Conservation (phyloP, 2,888 invertebrate genomes). For the Drosophila macrospina region DNA sequence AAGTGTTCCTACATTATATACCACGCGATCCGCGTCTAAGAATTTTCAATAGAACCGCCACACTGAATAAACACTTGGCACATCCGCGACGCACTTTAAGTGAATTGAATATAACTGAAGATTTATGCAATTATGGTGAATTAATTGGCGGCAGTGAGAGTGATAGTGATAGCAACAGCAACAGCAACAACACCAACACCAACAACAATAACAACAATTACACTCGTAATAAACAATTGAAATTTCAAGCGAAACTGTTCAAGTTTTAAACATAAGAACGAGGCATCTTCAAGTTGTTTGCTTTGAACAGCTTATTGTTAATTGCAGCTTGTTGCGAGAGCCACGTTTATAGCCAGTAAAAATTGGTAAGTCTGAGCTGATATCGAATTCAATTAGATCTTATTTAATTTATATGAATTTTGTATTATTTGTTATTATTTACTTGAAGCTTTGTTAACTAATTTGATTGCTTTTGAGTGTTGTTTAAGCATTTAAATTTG, state of each 20-base stretch:
- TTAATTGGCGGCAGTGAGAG: slow-evolving; percentile 80
- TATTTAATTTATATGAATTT: not conserved
- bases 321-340: slow-evolving; percentile 7
- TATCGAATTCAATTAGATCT: not conserved
- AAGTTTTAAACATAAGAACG: slow-evolving; percentile 19
- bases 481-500: too few relatives aligned
- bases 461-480: not conserved
- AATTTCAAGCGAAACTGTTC: slow-evolving; percentile 33
- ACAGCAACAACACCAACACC: slow-evolving; percentile 5
- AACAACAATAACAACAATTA: slow-evolving; percentile 13
- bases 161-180: slow-evolving; percentile 14
- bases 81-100: slow-evolving; percentile 57
- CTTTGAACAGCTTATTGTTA: slow-evolving; percentile 5
- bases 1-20: slow-evolving; percentile 84
- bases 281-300: slow-evolving; percentile 9
- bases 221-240: slow-evolving; percentile 37
- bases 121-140: slow-evolving; percentile 84
- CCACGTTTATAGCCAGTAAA: slow-evolving; percentile 8
- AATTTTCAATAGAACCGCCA: slow-evolving; percentile 72
- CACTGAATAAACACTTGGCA: slow-evolving; percentile 81
- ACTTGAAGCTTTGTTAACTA: not conserved
- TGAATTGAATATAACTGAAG: slow-evolving; percentile 82
- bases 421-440: not conserved
- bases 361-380: slow-evolving; percentile 38
- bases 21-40: slow-evolving; percentile 85